These are phyloP conservation scores for Ruditapes philippinarum DNA, from an alignment of 1,140 invertebrate species.

Conservation along the genomic window DNA sequence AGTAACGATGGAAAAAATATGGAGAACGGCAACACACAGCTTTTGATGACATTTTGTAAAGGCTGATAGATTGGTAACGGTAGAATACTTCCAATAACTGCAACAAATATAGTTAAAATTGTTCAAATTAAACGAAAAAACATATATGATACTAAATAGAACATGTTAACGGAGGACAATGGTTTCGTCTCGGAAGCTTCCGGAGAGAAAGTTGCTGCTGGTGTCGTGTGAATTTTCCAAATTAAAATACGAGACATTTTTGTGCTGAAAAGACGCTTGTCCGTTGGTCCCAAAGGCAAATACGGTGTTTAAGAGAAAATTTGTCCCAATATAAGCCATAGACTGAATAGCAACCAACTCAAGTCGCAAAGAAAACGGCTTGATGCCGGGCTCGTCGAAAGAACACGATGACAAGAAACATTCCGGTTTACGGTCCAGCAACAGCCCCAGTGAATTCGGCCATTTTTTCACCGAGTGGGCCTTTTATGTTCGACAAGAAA, in stretches of 20 bases:
- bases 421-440: not conserved
- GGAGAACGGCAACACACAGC: not conserved
- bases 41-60: not conserved
- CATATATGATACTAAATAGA: slow-evolving; percentile 24
- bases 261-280: not conserved
- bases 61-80: not conserved
- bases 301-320: not conserved
- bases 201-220: not conserved
- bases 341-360: not conserved
- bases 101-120: not conserved
- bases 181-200: not conserved
- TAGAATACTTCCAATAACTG: not conserved
- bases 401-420: not conserved
- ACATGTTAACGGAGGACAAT: not conserved
- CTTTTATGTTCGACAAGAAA: not conserved
- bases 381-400: not conserved
- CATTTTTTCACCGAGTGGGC: not conserved
- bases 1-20: not conserved
- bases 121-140: slow-evolving; percentile 4
- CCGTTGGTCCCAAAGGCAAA: not conserved
- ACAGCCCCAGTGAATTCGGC: not conserved
- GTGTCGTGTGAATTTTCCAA: not conserved
- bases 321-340: slow-evolving; percentile 13
- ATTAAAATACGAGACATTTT: not conserved
- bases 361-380: not conserved